Evolutionary conservation across 1,140 invertebrate genomes (phyloP), one percentile per base, ranked within the genome.

Genomic region (Drosophila setifemur): DNA sequence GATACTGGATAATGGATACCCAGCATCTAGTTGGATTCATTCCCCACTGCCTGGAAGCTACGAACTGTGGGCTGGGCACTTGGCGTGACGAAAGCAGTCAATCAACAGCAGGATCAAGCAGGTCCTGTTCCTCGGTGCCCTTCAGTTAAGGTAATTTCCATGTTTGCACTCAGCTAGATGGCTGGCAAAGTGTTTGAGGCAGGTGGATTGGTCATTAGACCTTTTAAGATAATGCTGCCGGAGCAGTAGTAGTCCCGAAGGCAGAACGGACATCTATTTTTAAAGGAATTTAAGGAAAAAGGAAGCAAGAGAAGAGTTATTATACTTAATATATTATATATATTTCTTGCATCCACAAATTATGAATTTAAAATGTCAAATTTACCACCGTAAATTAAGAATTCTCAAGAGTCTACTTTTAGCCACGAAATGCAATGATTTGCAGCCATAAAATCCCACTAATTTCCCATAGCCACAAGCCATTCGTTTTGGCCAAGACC

Each of bases 51-150:
- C n/a, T n/a, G 26, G 40, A 37, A 48, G 52, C 35, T 42, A 53
- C 28, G 44, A 28, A 64, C 39, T 53, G 66, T 43, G 43, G 49
- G 64, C 37, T 25, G 50, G 49, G 50, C 52, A 68, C 64, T 69
- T 49, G 67, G 44, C 67, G 53, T 71, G 67, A 71, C 67, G 67
- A 71, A 71, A 71, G 67, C 66, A 71, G 66, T 57, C 67, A 71
- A 71, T 50, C 67, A 71, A 70, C 63, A 60, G 40, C 43, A 70
- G 67, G 66, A 70, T 70, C 67, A 70, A 29, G 16, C 16, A 21
- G 54, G 25, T 28, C 23, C 14, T 23, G 21, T 5, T 23, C 21
- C 5, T 2, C 49, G 11, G 4, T n/a, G 16, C 18, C 25, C 23
- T 21, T 21, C 12, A 7, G 12, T 14, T 16, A 3, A 19, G 18